Evolutionary conservation across 2,888 invertebrate genomes (phyloP).

Genomic region (Carpatolechia fugitivella): DNA sequence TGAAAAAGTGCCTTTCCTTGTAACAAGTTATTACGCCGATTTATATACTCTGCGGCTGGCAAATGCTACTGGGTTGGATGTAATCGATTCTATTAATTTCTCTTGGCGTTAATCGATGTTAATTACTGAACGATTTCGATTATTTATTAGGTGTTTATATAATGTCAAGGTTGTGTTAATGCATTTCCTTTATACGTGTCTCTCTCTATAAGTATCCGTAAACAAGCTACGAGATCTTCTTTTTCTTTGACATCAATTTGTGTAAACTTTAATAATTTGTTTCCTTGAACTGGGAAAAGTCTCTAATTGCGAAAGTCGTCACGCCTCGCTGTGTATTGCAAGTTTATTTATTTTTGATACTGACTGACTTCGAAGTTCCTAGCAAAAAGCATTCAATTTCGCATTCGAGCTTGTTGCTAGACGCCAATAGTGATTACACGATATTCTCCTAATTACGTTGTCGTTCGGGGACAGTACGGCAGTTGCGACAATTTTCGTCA

Average conservation of each 20-base stretch:
- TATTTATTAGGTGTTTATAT: conserved; percentile 4
- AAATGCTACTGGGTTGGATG: conserved; percentile 38
- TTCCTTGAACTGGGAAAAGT: too few species aligned
- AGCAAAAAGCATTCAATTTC: too few species aligned
- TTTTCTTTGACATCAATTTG: neutral
- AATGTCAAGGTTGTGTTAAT: conserved; percentile 10
- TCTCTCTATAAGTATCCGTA: too few species aligned
- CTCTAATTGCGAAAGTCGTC: too few species aligned
- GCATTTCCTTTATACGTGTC: neutral
- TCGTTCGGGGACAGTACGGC: neutral
- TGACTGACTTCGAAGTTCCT: too few species aligned
- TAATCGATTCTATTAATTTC: conserved; percentile 12
- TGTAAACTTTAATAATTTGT: too few species aligned
- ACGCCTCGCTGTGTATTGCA: too few species aligned
- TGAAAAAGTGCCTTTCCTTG: conserved; percentile 69
- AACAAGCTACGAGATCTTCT: too few species aligned
- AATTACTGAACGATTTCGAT: conserved; percentile 1
- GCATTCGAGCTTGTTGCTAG: too few species aligned
- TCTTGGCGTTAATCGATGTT: conserved; percentile 35
- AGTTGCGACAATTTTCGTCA: neutral
- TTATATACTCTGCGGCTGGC: conserved; percentile 36
- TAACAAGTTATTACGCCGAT: conserved; percentile 50
- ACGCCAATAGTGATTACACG: too few species aligned
- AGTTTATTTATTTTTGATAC: too few species aligned
- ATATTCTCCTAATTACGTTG: too few species aligned